Conservation (phyloP, 2,113 vertebrate species). For the Brachirus orientalis region DNA sequence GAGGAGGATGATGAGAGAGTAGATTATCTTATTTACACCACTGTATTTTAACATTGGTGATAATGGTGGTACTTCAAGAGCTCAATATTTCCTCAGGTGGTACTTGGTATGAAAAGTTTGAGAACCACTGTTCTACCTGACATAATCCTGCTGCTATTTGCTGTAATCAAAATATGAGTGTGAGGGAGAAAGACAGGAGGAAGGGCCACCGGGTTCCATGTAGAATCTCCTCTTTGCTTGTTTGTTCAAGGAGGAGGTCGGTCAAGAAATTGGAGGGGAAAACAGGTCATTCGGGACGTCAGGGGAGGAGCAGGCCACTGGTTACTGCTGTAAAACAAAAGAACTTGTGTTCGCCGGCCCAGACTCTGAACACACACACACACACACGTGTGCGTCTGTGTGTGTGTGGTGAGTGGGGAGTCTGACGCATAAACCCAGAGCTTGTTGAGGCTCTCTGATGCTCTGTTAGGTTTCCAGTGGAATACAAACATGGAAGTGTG, state of each 20-base stretch:
- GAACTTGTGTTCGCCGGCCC: slow-evolving; percentile 64
- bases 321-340: slow-evolving; percentile 62
- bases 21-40: too few species aligned
- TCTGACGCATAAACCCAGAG: slow-evolving; percentile 50
- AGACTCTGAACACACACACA: slow-evolving; percentile 43
- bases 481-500: slow-evolving; percentile 53
- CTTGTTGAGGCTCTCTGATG: slow-evolving; percentile 44
- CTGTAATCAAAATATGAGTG: neutral
- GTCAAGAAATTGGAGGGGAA: slow-evolving; percentile 38
- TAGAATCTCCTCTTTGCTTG: slow-evolving; percentile 28
- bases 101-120: too few species aligned
- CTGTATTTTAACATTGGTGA: too few species aligned
- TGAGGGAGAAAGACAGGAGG: slow-evolving; percentile 6
- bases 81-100: too few species aligned
- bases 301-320: slow-evolving; percentile 38
- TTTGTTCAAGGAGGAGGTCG: slow-evolving; percentile 52
- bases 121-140: too few species aligned
- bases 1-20: too few species aligned
- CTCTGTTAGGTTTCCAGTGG: slow-evolving; percentile 43
- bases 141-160: too few species aligned
- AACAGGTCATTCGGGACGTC: slow-evolving; percentile 41
- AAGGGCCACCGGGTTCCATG: neutral
- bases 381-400: slow-evolving; percentile 19
- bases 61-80: too few species aligned
- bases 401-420: slow-evolving; percentile 46